Base-by-base conservation (phyloP, 2,888 invertebrate species). In the Agrilus biguttatus region DNA sequence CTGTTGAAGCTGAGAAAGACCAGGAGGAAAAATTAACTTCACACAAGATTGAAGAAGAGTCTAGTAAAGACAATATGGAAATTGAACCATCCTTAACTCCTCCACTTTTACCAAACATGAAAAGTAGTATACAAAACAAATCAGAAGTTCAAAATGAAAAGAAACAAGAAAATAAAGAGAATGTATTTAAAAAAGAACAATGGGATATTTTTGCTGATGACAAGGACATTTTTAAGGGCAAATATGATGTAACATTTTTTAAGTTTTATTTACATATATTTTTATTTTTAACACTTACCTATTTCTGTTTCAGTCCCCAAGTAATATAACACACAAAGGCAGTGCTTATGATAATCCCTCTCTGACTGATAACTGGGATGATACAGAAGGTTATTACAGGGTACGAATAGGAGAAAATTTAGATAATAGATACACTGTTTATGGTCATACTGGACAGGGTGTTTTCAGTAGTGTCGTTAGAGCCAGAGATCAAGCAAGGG, bases 301-400 rank as follows among this genome's bases (percentile, higher is more conserved):
- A n/a, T n/a, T n/a, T 48, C 41, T 51, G 57, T 57, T 63, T 2
- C 51, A 83, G 83, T 83, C 82, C 42, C 83, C 83, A 8, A 78
- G 70, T 45, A 74, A 65, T 8, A 59, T 66, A 37, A 52, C 68
- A 10, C 59, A 65, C 17, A 73, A 72, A 53, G 68, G 71, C 21
- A 58, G 62, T 48, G 77, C 77, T 47, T 71, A 72, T 45, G 93
- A 92, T 62, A 85, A 89, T 67, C 93, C 95, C 0, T 87, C 88
- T 39, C 72, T 98, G 36, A 93, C 89, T 0, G 98, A 99, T 63
- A 98, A 98, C 63, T 99, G 97, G 97, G 98, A 99, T 60, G 98
- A 99, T 67, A 90, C 95, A 0, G 98, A 99, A 68, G 98, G 98
- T 34, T 99, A 99, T 64, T 99, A 99, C 66, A 78, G 88, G 51